Evolutionary conservation across 1,140 invertebrate species (phyloP).

Genomic region (Drosophila eugracilis): DNA sequence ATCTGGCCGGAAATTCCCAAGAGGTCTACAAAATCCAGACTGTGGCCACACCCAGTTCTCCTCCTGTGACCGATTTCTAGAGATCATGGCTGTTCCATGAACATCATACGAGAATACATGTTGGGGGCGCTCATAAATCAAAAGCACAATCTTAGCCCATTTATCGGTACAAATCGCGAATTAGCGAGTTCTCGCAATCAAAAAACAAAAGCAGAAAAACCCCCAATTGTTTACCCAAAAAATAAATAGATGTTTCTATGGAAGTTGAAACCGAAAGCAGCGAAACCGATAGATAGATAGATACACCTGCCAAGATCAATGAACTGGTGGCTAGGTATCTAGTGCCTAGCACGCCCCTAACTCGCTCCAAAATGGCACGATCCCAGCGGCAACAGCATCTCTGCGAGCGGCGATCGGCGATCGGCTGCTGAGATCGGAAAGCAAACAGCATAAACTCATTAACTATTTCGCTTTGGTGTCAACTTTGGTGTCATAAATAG

Average conservation of each 20-base stretch:
- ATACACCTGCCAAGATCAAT: slow-evolving; percentile 59
- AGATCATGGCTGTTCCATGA: slow-evolving; percentile 55
- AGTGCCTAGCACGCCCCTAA: slow-evolving; percentile 52
- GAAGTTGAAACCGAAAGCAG: slow-evolving; percentile 34
- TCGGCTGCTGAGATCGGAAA: slow-evolving; percentile 15
- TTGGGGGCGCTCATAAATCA: slow-evolving; percentile 41
- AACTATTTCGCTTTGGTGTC: slow-evolving; percentile 64
- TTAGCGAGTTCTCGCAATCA: slow-evolving; percentile 20
- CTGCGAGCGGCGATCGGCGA: too few species aligned
- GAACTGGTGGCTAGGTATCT: slow-evolving; percentile 49
- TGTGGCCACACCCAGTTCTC: slow-evolving; percentile 6
- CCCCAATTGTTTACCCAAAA: slow-evolving; percentile 32
- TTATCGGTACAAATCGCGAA: slow-evolving; percentile 39
- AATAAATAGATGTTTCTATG: slow-evolving; percentile 36
- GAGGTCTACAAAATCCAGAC: slow-evolving; percentile 7
- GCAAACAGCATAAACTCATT: slow-evolving; percentile 70
- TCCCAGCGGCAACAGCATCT: slow-evolving; percentile 27
- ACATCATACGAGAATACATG: slow-evolving; percentile 14
- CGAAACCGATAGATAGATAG: slow-evolving; percentile 11
- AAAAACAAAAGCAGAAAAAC: slow-evolving; percentile 6
- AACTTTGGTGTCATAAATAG: slow-evolving; percentile 66
- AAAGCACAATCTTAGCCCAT: slow-evolving; percentile 38
- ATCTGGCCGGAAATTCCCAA: slow-evolving; percentile 7
- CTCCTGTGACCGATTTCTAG: slow-evolving; percentile 42
- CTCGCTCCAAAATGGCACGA: slow-evolving; percentile 30